A percentile compares a stretch with the other conserved stretches of the same genome.
phyloP scores from a whole-genome alignment of 2,113 vertebrate species.

The Actenoides hombroni region DNA sequence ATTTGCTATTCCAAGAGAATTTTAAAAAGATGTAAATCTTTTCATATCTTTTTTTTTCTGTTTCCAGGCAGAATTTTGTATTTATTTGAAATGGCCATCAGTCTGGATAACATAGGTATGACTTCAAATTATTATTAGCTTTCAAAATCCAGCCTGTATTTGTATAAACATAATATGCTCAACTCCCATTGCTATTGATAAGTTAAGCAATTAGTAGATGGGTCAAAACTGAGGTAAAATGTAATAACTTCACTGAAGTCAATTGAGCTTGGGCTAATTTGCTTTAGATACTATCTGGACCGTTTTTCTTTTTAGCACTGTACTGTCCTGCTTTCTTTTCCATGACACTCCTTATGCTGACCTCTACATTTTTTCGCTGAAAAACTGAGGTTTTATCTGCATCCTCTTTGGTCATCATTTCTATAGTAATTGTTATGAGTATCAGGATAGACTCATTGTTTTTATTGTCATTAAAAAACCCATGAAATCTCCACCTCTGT shows the following conservation, averaged over 20 bases:
- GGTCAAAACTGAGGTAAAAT: not conserved
- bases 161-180: not conserved
- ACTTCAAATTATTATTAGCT: not conserved
- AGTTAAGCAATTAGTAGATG: not conserved
- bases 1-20: not conserved
- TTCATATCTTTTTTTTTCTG: not conserved
- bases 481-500: not conserved
- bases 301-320: not conserved
- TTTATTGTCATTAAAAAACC: not conserved
- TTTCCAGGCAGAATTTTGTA: not conserved
- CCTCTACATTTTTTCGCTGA: not conserved
- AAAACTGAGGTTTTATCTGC: rapidly evolving
- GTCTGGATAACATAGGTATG: not conserved
- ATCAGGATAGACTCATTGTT: not conserved
- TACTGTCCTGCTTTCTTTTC: not conserved
- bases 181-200: not conserved
- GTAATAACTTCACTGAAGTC: not conserved
- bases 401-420: not conserved
- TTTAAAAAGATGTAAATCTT: not conserved
- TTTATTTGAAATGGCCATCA: not conserved
- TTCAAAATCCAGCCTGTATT: not conserved
- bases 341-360: not conserved
- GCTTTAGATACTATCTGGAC: not conserved
- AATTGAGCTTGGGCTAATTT: not conserved
- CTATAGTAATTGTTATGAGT: not conserved